Evolutionary conservation across 2,888 invertebrate genomes (phyloP).

Genomic region (Caenorhabditis angaria): DNA sequence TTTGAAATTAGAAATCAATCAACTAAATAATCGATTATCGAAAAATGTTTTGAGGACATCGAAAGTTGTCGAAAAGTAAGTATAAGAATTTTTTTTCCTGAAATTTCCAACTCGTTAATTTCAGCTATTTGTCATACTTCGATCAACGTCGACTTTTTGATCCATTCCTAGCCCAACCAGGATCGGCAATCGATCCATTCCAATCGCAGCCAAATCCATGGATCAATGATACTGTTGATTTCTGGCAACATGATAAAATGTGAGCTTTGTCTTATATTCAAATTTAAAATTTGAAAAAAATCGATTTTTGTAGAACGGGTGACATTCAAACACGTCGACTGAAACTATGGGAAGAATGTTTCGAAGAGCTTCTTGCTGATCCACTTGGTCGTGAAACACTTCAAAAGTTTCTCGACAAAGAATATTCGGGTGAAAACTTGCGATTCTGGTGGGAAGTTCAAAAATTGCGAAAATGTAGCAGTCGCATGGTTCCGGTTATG

Average conservation of each 20-base stretch:
- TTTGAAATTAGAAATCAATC: conserved; percentile 81
- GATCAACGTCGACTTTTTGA: conserved; percentile 97
- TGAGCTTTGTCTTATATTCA: too few species aligned
- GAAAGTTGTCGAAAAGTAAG: conserved; percentile 92
- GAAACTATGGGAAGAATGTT: conserved; percentile 94
- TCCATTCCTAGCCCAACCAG: conserved; percentile 89
- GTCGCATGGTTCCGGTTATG: conserved; percentile 83
- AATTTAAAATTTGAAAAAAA: background rate
- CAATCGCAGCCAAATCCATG: conserved; percentile 85
- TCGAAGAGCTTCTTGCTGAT: conserved; percentile 90
- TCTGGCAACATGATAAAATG: conserved; percentile 91
- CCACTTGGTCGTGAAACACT: conserved; percentile 96
- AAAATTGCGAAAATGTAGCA: conserved; percentile 87
- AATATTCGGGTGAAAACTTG: conserved; percentile 97
- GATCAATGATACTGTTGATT: conserved; percentile 91
- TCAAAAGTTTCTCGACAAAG: conserved; percentile 92
- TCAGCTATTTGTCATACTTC: conserved; percentile 66
- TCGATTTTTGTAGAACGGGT: conserved; percentile 75
- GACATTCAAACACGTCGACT: conserved; percentile 92
- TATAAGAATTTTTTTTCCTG: background rate
- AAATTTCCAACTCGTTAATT: background rate
- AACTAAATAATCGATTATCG: conserved; percentile 77
- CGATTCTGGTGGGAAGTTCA: conserved; percentile 81
- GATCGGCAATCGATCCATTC: conserved; percentile 77
- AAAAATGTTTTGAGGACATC: conserved; percentile 88